Evolutionary conservation across 1,140 invertebrate species (phyloP).

Genomic region (Zelostemma sp.): DNA sequence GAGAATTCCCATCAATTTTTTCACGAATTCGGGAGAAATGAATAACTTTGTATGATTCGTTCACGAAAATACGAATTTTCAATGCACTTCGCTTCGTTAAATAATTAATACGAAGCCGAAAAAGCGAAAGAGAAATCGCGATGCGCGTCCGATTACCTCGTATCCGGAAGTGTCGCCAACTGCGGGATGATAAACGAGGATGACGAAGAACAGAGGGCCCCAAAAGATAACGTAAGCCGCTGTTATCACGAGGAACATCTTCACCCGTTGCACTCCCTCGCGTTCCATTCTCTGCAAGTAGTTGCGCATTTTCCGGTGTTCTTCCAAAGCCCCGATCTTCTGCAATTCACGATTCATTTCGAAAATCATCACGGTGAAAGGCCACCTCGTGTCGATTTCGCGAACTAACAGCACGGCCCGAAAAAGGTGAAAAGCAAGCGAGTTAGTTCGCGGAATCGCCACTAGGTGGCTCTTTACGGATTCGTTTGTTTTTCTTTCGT

Average conservation of each 20-base stretch:
- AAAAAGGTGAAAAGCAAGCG: not conserved
- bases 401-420: too few species aligned
- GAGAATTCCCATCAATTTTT: too few species aligned
- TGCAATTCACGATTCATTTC: slow-evolving; percentile 35
- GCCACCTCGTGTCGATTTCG: too few species aligned
- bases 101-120: too few species aligned
- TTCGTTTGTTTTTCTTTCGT: not conserved
- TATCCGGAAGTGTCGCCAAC: slow-evolving; percentile 79
- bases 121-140: too few species aligned
- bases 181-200: slow-evolving; percentile 79
- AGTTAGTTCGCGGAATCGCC: slow-evolving; percentile 9
- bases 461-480: too few species aligned
- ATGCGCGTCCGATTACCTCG: slow-evolving; percentile 76
- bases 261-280: slow-evolving; percentile 82
- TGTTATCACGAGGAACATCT: slow-evolving; percentile 89
- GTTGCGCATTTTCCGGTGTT: slow-evolving; percentile 82
- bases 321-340: slow-evolving; percentile 74
- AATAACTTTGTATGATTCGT: too few species aligned
- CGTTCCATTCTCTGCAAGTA: slow-evolving; percentile 83
- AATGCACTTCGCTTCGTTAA: too few species aligned
- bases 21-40: too few species aligned
- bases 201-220: slow-evolving; percentile 90
- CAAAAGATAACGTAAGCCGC: slow-evolving; percentile 88
- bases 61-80: too few species aligned
- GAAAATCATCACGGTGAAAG: too few species aligned